Evolutionary conservation across 2,797 vertebrate species (phyloP), one percentile per base, ranked within the genome.

Genomic region (Hoplostethus mediterraneus): DNA sequence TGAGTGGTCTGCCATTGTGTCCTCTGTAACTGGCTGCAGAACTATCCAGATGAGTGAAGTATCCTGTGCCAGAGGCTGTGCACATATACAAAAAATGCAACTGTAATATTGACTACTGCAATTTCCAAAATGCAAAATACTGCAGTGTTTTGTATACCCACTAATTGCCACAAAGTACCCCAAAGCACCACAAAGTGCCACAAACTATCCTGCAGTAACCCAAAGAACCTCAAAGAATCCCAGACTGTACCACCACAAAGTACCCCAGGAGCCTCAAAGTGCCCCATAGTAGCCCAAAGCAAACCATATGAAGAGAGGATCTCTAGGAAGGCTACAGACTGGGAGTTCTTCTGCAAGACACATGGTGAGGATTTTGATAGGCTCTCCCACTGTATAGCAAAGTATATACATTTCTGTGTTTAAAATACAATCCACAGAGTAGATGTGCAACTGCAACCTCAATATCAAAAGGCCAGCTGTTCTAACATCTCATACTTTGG

Each of bases 11-110:
- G 40, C 71, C 63, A 71, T 76, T 92, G 98, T 97, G 96, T 95
- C 17, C 97, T 97, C 94, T 97, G 96, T 96, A 97, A 97, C 88
- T 97, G 96, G 96, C 96, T 97, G 89, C 96, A 97, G 90, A 96
- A 94, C 92, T 96, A 97, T 88, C 95, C 96, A 38, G 96, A 98
- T 93, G 98, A 99, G 84, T 99, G 99, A 94, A 98, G 98, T 76
- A 98, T 97, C 93, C 93, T 96, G 59, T 96, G 98, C 63, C 16
- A 9, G 30, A 45, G 33, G 42, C 28, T 28, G 28, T 28, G 28
- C 28, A 28, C 10, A 71, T 90, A 87, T 84, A 88, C 83, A 75
- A 80, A 75, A 81, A 87, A 84, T 64, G 52, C 80, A 90, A 79
- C 64, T 6, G 58, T 67, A 63, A 82, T 85, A 77, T 78, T 80